Base-by-base conservation (phyloP, 2,888 invertebrate species). In the Stenolophus ochropezus region DNA sequence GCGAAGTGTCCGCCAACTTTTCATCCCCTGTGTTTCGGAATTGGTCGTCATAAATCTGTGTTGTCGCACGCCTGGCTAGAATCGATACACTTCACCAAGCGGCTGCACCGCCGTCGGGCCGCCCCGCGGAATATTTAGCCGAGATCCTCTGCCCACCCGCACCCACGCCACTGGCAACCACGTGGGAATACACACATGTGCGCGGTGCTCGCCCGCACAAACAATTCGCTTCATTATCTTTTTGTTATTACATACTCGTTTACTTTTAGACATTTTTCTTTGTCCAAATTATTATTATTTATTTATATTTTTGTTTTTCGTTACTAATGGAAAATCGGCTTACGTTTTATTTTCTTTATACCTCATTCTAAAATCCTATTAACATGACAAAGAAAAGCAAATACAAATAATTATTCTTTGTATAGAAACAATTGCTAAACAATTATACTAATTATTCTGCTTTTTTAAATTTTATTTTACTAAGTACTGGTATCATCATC, bases 11-110 rank as follows among this genome's bases (percentile, higher is more conserved):
- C 33, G 33, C 27, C 65, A 69, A 69, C 33, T 69, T 69, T 69
- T 69, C 65, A 69, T 69, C 65, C 65, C 65, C 65, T 33, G 65
- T 69, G 65, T 69, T 69, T 69, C 33, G 65, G 33, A 69, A 69
- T 69, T 27, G 65, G 65, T 42, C 16, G 33, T 69, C 65, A 69
- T 69, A 69, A 69, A 69, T 69, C 65, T 69, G 27, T 33, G 33
- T 69, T 69, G 65, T 69, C 65, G 61, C 21, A 20, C 56, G 56
- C 1, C 25, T 20, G 65, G 27, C 11, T 27, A 4, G 65, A 69
- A 69, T 69, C 65, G 65, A 69, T 69, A 69, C 65, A 69, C 65
- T 69, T 69, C 23, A 61, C 27, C 23, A 56, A 23, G 2, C 1
- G 23, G 23, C 61, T 21, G 25, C 61, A 20, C 20, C 8, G 56